A percentile compares a stretch with the other conserved stretches of the same genome.
Evolutionary conservation across 2,888 invertebrate species (phyloP).

Genomic region (Drosophila flavopinicola): DNA sequence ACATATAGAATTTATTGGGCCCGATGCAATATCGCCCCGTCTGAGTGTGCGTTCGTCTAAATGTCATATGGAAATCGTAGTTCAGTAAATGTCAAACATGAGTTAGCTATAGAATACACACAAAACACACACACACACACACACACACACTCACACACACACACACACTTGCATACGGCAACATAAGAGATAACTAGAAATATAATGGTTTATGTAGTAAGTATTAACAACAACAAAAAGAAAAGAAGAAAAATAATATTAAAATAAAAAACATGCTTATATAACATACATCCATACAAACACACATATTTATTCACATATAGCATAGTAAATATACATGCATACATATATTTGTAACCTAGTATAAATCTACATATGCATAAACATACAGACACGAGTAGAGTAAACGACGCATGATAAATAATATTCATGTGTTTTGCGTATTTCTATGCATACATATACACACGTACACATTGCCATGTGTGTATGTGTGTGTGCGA

Average conservation of each 20-base stretch:
- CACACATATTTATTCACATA: constrained; percentile 26
- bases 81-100: constrained; percentile 14
- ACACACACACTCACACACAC: constrained; percentile 6
- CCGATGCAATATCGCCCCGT: neutral
- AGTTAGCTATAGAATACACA: constrained; percentile 18
- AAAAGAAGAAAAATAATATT: neutral
- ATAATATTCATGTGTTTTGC: constrained; percentile 2
- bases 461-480: constrained; percentile 6
- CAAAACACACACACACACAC: neutral
- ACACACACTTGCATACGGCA: constrained; percentile 2
- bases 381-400: constrained; percentile 1
- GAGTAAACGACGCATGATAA: constrained; percentile 6
- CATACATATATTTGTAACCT: constrained; percentile 16
- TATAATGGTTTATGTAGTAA: constrained; percentile 42
- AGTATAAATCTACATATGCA: constrained; percentile 18
- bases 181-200: constrained; percentile 11
- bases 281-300: constrained; percentile 35
- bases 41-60: constrained; percentile 7
- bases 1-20: constrained; percentile 1
- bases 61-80: constrained; percentile 13
- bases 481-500: constrained; percentile 31
- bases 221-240: no score
- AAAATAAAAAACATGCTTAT: constrained; percentile 36
- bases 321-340: constrained; percentile 10
- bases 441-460: constrained; percentile 5